Evolutionary conservation across 1,140 invertebrate genomes (phyloP).

Genomic region (Drosophila setifemur): DNA sequence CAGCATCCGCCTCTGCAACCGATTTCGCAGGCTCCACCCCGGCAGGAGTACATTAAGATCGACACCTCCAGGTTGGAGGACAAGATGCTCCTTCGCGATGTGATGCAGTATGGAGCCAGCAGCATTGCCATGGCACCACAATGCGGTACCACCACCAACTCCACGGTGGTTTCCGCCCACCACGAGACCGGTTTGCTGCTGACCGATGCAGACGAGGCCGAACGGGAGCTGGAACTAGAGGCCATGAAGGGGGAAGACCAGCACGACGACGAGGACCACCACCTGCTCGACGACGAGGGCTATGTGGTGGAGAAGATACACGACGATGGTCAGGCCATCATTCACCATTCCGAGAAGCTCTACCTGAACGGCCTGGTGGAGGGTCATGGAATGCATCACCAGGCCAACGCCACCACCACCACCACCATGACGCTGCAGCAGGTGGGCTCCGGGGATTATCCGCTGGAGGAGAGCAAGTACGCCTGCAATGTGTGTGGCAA

Average conservation of each 20-base stretch:
- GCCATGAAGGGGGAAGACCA: slow-evolving; percentile 51
- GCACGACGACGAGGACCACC: slow-evolving; percentile 23
- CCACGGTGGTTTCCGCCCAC: slow-evolving; percentile 44
- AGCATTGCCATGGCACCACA: slow-evolving; percentile 53
- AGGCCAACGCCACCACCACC: slow-evolving; percentile 7
- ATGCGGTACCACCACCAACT: slow-evolving; percentile 27
- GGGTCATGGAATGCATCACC: slow-evolving; percentile 31
- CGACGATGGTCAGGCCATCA: slow-evolving; percentile 2
- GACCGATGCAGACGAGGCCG: slow-evolving; percentile 60
- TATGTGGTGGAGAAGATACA: slow-evolving; percentile 40
- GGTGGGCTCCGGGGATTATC: slow-evolving; percentile 37
- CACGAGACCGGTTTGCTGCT: slow-evolving; percentile 55
- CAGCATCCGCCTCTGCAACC: neutral
- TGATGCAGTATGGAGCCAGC: slow-evolving; percentile 73
- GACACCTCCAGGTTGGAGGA: slow-evolving; percentile 72
- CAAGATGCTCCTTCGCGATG: slow-evolving; percentile 72
- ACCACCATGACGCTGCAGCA: slow-evolving; percentile 53
- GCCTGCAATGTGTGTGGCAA: slow-evolving; percentile 84
- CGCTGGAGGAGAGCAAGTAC: slow-evolving; percentile 72
- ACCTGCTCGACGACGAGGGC: slow-evolving; percentile 39
- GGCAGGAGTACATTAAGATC: slow-evolving; percentile 75
- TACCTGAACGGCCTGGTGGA: slow-evolving; percentile 47
- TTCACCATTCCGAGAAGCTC: slow-evolving; percentile 51
- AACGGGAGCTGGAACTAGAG: slow-evolving; percentile 57
- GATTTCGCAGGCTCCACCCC: neutral